Evolutionary conservation across 2,888 invertebrate species (phyloP).

Genomic region (Nasonia oneida): DNA sequence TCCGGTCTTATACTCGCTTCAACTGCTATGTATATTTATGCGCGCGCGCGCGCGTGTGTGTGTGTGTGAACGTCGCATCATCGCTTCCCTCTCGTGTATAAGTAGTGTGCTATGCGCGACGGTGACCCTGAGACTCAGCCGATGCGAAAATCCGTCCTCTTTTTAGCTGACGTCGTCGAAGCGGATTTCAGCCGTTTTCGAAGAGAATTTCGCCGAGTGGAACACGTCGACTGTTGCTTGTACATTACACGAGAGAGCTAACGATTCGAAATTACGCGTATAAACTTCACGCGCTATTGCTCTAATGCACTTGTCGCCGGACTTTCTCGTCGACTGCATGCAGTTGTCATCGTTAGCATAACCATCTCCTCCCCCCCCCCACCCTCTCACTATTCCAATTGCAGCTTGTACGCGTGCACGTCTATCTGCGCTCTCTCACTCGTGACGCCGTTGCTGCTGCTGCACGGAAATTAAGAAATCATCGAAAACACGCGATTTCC

Average conservation of each 20-base stretch:
- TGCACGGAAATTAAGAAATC: conserved; percentile 50
- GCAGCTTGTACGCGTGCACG: neutral
- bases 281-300: conserved; percentile 31
- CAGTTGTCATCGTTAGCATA: conserved; percentile 47
- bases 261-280: conserved; percentile 28
- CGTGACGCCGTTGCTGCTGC: neutral
- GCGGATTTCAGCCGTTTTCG: neutral
- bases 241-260: neutral
- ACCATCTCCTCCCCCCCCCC: neutral
- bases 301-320: conserved; percentile 46
- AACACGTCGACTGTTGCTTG: too few species aligned
- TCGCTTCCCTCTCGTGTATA: neutral
- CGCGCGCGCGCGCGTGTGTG: neutral
- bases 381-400: neutral
- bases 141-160: conserved; percentile 18
- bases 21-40: neutral
- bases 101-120: neutral
- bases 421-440: neutral
- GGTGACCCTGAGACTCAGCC: conserved; percentile 40
- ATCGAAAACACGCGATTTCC: conserved; percentile 51
- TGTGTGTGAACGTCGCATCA: conserved; percentile 24
- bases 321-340: conserved; percentile 34
- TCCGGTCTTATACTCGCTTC: conserved; percentile 31
- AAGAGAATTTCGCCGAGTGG: neutral
- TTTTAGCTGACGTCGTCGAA: neutral